Conservation (phyloP, 1,140 invertebrate species). For the Ceratina australensis region DNA sequence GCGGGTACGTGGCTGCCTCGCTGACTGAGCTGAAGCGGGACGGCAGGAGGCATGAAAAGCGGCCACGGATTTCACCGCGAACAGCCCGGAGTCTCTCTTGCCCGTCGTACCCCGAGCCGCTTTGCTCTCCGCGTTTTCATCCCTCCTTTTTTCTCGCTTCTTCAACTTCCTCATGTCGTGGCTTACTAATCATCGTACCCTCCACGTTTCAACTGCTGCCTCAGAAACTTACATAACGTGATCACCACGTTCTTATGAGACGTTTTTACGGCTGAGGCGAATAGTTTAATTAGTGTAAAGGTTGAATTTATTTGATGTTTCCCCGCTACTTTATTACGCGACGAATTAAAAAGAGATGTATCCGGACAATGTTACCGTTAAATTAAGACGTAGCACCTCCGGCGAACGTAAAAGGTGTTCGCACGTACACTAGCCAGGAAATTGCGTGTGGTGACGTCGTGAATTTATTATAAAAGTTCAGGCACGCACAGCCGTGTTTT, state of each 20-base stretch:
- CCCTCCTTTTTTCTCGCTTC: background rate
- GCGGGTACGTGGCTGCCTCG: slow-evolving; percentile 41
- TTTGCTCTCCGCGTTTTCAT: background rate
- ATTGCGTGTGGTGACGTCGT: background rate
- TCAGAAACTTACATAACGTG: too few relatives aligned
- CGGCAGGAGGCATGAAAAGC: slow-evolving; percentile 46
- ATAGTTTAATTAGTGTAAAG: too few relatives aligned
- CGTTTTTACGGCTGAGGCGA: too few relatives aligned
- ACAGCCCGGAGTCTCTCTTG: slow-evolving; percentile 50
- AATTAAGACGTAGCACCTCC: slow-evolving; percentile 9
- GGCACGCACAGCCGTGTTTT: background rate
- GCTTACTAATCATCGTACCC: background rate
- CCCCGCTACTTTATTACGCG: too few relatives aligned
- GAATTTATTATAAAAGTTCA: slow-evolving; percentile 41
- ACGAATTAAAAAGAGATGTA: too few relatives aligned
- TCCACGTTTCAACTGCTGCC: background rate
- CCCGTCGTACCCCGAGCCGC: slow-evolving; percentile 21
- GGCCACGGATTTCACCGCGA: slow-evolving; percentile 52
- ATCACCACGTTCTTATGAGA: background rate
- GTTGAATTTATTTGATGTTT: too few relatives aligned
- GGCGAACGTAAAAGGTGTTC: background rate
- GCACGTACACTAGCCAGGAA: background rate
- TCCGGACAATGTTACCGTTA: background rate
- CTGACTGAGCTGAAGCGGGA: background rate
- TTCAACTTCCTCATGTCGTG: background rate